Evolutionary conservation across 2,113 vertebrate genomes (phyloP).

Genomic region (Myanophis thanlyinensis): DNA sequence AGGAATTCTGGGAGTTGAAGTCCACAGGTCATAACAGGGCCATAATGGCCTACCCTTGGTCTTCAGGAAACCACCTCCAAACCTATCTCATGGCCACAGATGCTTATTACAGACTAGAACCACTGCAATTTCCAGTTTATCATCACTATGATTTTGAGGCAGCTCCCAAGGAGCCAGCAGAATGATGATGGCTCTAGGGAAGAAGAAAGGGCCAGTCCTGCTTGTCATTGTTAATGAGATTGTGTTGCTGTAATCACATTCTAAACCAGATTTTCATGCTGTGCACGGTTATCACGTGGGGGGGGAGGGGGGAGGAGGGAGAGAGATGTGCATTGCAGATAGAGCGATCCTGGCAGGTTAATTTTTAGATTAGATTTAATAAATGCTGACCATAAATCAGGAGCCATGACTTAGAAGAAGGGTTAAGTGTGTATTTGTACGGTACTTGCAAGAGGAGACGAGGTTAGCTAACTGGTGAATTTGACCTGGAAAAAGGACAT

Average conservation of each 20-base stretch:
- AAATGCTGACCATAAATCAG: constrained; percentile 34
- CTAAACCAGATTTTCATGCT: constrained; percentile 50
- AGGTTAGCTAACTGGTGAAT: constrained; percentile 4
- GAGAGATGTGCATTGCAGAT: not conserved
- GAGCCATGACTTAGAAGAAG: not conserved
- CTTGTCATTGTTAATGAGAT: constrained; percentile 48
- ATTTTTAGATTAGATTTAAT: constrained; percentile 17
- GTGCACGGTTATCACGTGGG: rapidly evolving
- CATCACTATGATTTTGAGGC: not conserved
- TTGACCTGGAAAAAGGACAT: rapidly evolving
- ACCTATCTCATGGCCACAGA: not conserved
- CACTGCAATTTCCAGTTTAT: not conserved
- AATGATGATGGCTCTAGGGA: not conserved
- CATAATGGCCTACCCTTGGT: not conserved
- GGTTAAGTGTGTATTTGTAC: constrained; percentile 28
- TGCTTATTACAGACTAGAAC: not conserved
- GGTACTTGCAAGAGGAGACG: not conserved
- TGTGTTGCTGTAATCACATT: constrained; percentile 49
- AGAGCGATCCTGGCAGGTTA: not conserved
- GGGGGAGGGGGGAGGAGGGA: no score
- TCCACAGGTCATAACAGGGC: not conserved
- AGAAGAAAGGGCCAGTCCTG: constrained; percentile 2
- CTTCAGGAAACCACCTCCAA: not conserved
- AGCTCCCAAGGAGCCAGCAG: not conserved
- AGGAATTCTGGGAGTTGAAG: not conserved